Base-by-base conservation (phyloP, 2,113 vertebrate genomes). In the Alces alces region DNA sequence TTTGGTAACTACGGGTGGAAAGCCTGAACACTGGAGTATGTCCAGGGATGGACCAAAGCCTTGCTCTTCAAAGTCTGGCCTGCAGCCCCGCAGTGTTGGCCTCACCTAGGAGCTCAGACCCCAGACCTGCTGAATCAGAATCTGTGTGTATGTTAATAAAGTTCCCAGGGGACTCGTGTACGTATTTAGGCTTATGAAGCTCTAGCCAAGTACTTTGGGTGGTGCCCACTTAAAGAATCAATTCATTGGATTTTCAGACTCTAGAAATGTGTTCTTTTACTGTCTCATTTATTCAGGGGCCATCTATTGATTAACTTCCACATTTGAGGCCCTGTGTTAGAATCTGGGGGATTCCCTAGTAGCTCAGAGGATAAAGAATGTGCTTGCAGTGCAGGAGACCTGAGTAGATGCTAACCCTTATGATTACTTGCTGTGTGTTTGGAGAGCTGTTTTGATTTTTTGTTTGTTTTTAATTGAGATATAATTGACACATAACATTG, bases 11-110 rank as follows among this genome's bases (percentile, higher is more conserved):
- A 27, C 30, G 25, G 30, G 27, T 73, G 11, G 79, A 73, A 86
- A 94, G 25, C 21, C n/a, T 23, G 6, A 7, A 13, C 39, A 13
- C 6, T 15, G 7, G 50, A 61, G 9, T 6, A 1, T 54, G 60
- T 15, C 11, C 36, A 25, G 39, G 1, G 5, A n/a, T 3, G 47
- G 55, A 8, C 70, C 76, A 54, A 54, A 80, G 17, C 27, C 6
- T 47, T 54, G 33, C n/a, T 57, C 2, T n/a, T 83, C 28, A 47
- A 17, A 80, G 89, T 76, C 76, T 47, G 83, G n/a, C 43, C 83
- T 1, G 0, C 7, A 16, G 55, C 52, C 36, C 14, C 1, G 9
- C 5, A 52, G n/a, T 78, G 3, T 10, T 2, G 6, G 33, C 33
- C 83, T 91, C 30, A 19, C 30, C 79, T 82, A 23, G 57, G 47